phyloP scores from a whole-genome alignment of 2,888 invertebrate species.

The Plebejus argus region DNA sequence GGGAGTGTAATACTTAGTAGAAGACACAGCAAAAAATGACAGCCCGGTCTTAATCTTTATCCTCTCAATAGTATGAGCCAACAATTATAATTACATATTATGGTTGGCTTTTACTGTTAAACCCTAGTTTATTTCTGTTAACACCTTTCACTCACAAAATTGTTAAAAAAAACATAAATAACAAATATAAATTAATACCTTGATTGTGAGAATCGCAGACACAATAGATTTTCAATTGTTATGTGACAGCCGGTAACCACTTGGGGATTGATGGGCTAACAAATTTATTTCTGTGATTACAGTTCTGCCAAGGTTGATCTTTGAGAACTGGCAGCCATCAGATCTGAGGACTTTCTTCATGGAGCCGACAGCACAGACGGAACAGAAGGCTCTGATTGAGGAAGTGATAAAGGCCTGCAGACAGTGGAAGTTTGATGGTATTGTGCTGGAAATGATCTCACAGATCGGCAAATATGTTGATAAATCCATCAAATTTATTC shows the following conservation, averaged over 20 bases:
- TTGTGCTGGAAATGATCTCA: constrained; percentile 94
- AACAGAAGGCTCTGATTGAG: constrained; percentile 84
- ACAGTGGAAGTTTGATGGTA: constrained; percentile 92
- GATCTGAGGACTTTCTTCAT: constrained; percentile 87
- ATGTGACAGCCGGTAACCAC: too few species aligned
- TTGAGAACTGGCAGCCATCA: constrained; percentile 91
- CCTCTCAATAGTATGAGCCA: too few species aligned
- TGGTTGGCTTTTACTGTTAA: too few species aligned
- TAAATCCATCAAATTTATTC: constrained; percentile 61
- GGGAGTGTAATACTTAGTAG: too few species aligned
- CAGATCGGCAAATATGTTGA: constrained; percentile 85
- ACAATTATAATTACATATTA: too few species aligned
- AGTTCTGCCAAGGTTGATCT: constrained; percentile 94
- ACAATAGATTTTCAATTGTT: too few species aligned
- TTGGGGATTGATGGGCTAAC: neutral
- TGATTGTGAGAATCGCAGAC: too few species aligned
- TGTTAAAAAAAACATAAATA: neutral
- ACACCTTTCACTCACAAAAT: too few species aligned
- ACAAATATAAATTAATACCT: neutral
- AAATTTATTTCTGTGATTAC: constrained; percentile 49
- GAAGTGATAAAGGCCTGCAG: constrained; percentile 85
- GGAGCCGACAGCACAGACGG: constrained; percentile 82
- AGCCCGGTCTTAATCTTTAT: too few species aligned
- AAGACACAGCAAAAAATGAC: too few species aligned
- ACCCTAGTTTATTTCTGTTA: too few species aligned